These are phyloP conservation scores for Tetropium fuscum DNA, from an alignment of 2,888 invertebrate species.

Conservation along the genomic window DNA sequence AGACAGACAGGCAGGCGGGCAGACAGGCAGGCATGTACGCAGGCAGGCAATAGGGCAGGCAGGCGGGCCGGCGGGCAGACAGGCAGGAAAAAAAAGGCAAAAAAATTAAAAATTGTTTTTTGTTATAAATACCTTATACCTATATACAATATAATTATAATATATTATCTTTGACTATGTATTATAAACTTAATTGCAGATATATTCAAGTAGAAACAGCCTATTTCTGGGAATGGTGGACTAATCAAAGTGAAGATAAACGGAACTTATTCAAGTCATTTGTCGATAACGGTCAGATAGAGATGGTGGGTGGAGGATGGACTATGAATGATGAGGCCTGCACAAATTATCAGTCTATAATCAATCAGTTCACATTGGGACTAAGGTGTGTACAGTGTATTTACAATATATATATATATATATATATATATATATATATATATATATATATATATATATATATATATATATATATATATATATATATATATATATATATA, in stretches of 20 bases:
- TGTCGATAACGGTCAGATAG: constrained; percentile 72
- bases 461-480: too few relatives aligned
- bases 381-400: constrained; percentile 68
- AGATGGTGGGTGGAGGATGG: constrained; percentile 74
- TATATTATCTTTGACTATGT: not conserved
- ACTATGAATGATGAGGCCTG: constrained; percentile 75
- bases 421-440: too few relatives aligned
- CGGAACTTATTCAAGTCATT: constrained; percentile 70
- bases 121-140: too few relatives aligned
- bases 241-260: constrained; percentile 70
- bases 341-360: constrained; percentile 75
- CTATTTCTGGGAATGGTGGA: constrained; percentile 87
- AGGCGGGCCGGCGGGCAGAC: too few relatives aligned
- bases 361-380: constrained; percentile 80
- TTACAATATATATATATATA: not conserved
- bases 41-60: too few relatives aligned
- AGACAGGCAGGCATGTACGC: too few relatives aligned
- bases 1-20: too few relatives aligned
- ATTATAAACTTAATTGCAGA: constrained; percentile 61
- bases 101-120: too few relatives aligned
- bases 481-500: too few relatives aligned
- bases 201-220: constrained; percentile 87
- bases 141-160: not conserved
- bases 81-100: too few relatives aligned
- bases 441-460: too few relatives aligned